Evolutionary conservation across 2,888 invertebrate genomes (phyloP), one percentile per base, ranked within the genome.

Genomic region (Nomada fucata): DNA sequence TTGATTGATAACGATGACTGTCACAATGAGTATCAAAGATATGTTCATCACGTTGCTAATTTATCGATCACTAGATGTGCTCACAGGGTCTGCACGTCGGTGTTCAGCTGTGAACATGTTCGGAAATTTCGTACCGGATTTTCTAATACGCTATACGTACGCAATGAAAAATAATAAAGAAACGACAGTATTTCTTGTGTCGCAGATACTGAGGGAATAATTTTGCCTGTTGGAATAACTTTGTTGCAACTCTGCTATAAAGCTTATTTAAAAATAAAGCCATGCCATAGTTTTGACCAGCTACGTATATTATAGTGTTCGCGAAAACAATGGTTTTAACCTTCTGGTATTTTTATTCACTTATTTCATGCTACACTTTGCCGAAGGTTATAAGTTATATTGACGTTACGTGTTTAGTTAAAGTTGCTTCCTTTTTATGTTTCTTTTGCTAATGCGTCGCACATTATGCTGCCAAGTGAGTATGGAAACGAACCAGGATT

Each of bases 1-100:
- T 79, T 71, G 70, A 36, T 36, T n/a, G 7, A 59, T n/a, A 47
- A 23, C 5, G 20, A 78, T 61, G 44, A n/a, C 23, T 15, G 23
- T n/a, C 64, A 53, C 64, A 20, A 26, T 42, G 23, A 42, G 29
- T 23, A 52, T 64, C 76, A 20, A 72, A 29, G 44, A 42, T 23
- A 29, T 42, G 47, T 42, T 47, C 47, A 42, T 53, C n/a, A 42
- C 13, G 20, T 72, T 53, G 59, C 44, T 60, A 18, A 36, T 26
- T 55, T 13, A n/a, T 53, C 36, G 53, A 72, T 26, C 50, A 20
- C 61, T 71, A 20, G 15, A 1, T 70, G 47, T 36, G 13, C 44
- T 44, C 7, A 57, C 26, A 26, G 2, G 7, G 36, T n/a, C 50
- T 50, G 13, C 15, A 15, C 15, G 13, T 42, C 7, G 20, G 15